phyloP scores from a whole-genome alignment of 1,140 invertebrate species.

The Orchestia grillus region DNA sequence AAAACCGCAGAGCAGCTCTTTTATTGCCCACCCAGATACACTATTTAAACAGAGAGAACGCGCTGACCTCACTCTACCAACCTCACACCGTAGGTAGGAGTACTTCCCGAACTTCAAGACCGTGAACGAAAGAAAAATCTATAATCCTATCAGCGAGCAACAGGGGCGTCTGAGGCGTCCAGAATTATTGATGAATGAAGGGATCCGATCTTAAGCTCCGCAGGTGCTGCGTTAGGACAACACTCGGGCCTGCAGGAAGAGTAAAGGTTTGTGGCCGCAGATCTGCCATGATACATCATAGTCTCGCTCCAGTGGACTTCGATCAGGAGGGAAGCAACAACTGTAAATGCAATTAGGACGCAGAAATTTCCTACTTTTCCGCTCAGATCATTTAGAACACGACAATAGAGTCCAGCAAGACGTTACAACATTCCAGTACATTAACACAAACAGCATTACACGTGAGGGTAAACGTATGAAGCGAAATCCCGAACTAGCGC shows the following conservation, averaged over 20 bases:
- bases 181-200: not conserved
- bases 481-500: not conserved
- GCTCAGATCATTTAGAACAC: no score
- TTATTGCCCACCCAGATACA: no score
- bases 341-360: no score
- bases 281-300: not conserved
- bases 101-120: not conserved
- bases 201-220: not conserved
- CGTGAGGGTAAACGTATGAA: not conserved
- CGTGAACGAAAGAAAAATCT: not conserved
- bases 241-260: not conserved
- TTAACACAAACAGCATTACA: not conserved
- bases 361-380: no score
- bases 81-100: not conserved
- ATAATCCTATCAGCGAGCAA: not conserved
- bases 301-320: no score
- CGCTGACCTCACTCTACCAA: not conserved
- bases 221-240: not conserved
- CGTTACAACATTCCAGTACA: no score
- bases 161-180: not conserved
- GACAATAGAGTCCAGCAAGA: no score
- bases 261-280: not conserved
- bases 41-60: not conserved
- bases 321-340: no score
- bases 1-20: not conserved